Base-by-base conservation (phyloP, 2,797 vertebrate genomes). In the Synaphobranchus kaupii region DNA sequence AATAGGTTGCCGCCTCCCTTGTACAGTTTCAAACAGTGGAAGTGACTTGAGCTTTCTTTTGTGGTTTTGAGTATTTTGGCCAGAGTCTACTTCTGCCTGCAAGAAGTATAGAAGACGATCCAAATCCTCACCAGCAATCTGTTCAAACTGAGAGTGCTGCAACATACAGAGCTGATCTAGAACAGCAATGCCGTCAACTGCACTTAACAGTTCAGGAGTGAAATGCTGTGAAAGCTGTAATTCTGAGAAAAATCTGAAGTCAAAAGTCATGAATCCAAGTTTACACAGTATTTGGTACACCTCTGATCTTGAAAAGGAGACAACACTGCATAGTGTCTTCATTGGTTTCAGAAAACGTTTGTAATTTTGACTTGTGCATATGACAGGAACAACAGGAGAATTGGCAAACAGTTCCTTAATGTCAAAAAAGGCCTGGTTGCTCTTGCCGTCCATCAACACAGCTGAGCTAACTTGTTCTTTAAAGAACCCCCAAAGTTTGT, bases 11-110 rank as follows among this genome's bases (percentile, higher is more conserved):
- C 92, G 84, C 0, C 87, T 50, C 60, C 92, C 92, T 1, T 84
- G 50, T 78, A 92, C 88, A 2, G 94, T 95, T 92, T 95, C 91
- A 94, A 96, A 96, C 86, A 96, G 66, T 39, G 95, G 95, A 66
- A 96, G 90, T 6, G 94, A 95, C 89, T 88, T 95, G 0, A 96
- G 88, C 47, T 94, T 94, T 10, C 3, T 89, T 48, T 90, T 63
- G 86, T 93, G 90, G 0, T 89, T 83, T 22, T 89, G 54, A 3
- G 0, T 85, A 82, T 90, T 84, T 82, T 90, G n/a, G n/a, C 89
- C 88, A 28, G 39, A 25, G 22, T 0, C 58, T 22, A 90, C 52
- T 78, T 93, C 95, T 85, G 83, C 83, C n/a, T 93, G 94, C 9
- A 96, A 89, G 87, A 91, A 94, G 0, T 0, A 0, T 83, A 94